These are phyloP conservation scores for Cyprinus carpio DNA, from an alignment of 2,113 vertebrate genomes.

Conservation along the genomic window DNA sequence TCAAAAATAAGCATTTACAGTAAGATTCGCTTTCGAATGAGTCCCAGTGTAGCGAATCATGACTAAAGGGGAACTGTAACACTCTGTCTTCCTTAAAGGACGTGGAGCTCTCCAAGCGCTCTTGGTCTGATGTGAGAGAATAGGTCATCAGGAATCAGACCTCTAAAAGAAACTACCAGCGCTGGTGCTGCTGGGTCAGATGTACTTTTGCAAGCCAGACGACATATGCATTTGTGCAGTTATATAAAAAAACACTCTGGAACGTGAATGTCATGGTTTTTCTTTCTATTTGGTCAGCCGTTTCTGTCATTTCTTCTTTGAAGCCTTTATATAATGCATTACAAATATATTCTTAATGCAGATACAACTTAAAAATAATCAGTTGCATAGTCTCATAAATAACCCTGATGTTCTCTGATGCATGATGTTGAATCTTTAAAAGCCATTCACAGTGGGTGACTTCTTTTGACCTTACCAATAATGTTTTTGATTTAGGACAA, in stretches of 20 bases:
- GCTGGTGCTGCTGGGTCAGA: background rate
- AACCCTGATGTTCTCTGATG: background rate
- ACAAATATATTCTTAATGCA: background rate
- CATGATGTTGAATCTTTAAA: background rate
- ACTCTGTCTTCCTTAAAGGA: background rate
- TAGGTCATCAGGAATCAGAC: background rate
- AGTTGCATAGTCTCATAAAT: background rate
- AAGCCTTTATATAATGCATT: background rate
- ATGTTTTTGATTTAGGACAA: too few species aligned
- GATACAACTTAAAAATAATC: background rate
- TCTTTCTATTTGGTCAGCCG: background rate
- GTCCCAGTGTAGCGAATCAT: background rate
- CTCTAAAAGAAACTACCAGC: conserved; percentile 14
- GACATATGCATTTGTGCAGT: background rate
- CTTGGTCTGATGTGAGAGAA: background rate
- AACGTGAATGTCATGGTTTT: background rate
- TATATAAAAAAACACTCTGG: background rate
- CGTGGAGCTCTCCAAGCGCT: background rate
- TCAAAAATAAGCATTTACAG: conserved; percentile 17
- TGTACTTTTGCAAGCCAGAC: background rate
- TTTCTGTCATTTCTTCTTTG: background rate
- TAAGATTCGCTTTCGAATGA: background rate
- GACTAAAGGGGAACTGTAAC: background rate
- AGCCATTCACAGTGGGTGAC: background rate
- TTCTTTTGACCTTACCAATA: background rate